Percentiles rank a stretch among this genome's conserved stretches.
Evolutionary conservation across 2,113 vertebrate genomes (phyloP).

Genomic region (Malaclemys terrapin): DNA sequence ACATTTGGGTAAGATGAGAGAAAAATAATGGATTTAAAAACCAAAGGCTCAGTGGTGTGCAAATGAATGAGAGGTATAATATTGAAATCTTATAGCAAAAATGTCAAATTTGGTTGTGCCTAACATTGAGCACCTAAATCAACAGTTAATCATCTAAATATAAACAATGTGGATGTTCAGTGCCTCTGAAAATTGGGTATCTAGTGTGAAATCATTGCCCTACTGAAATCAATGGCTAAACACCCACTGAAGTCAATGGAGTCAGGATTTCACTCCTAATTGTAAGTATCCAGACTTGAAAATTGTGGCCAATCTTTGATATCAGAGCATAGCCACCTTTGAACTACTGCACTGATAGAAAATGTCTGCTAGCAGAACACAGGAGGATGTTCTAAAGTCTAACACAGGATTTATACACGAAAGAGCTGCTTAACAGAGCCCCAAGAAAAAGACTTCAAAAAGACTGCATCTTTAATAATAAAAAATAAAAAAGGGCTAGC

Average conservation of each 20-base stretch:
- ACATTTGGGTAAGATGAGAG: background rate
- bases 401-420: conserved; percentile 9
- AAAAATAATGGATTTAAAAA: background rate
- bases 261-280: too few species aligned
- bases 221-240: background rate
- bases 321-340: background rate
- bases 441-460: conserved; percentile 58
- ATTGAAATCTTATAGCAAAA: background rate
- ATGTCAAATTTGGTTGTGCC: background rate
- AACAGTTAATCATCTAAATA: background rate
- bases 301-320: background rate
- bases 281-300: background rate
- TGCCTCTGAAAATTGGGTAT: background rate
- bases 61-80: background rate
- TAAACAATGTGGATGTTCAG: background rate
- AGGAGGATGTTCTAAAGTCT: background rate
- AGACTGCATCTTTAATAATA: conserved; percentile 58
- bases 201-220: background rate
- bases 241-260: background rate
- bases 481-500: conserved; percentile 35
- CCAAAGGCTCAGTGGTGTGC: background rate
- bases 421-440: conserved; percentile 34
- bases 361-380: background rate
- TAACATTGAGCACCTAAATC: background rate
- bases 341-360: background rate